Base-by-base conservation (phyloP, 1,140 invertebrate species). In the Trichogramma pretiosum region DNA sequence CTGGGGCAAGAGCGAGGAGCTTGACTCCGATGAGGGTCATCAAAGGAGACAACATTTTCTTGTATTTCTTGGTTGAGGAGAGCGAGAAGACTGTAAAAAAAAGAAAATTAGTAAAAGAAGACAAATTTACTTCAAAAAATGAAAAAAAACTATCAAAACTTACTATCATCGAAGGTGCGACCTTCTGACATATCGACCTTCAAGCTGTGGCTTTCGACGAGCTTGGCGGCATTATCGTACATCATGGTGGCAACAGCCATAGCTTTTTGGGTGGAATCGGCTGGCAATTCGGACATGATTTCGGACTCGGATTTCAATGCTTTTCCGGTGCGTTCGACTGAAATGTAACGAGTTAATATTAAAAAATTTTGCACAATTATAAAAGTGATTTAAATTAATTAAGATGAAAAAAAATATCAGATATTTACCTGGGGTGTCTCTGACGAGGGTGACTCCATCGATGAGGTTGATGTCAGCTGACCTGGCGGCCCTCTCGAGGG, bases 1-100 rank as follows among this genome's bases (percentile, higher is more conserved):
- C 68, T 17, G 85, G 85, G 55, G 86, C 79, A 24, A 88, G 73
- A 16, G 81, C 78, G 45, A 81, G 82, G 48, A 84, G 82, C 72
- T 89, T 89, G 62, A 88, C 63, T 62, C 85, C 84, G 59, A 86
- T 70, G 39, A 88, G 74, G 49, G 85, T 73, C 23, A 87, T 69
- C 38, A 88, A 72, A 23, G 84, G 82, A 54, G 84, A 59, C 54
- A 87, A 76, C 0, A 57, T 58, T 55, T 69, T 68, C 3, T 63
- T 55, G 41, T 63, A 58, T 61, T 83, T 79, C 75, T 85, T 84
- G n/a, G n/a, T n/a, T n/a, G n/a, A n/a, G n/a, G n/a, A n/a, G n/a
- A n/a, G n/a, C n/a, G n/a, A n/a, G n/a, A n/a, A n/a, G n/a, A n/a
- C n/a, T n/a, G n/a, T n/a, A n/a, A n/a, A n/a, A n/a, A n/a, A n/a